phyloP scores from a whole-genome alignment of 1,140 invertebrate species.

The Lordiphosa stackelbergi region DNA sequence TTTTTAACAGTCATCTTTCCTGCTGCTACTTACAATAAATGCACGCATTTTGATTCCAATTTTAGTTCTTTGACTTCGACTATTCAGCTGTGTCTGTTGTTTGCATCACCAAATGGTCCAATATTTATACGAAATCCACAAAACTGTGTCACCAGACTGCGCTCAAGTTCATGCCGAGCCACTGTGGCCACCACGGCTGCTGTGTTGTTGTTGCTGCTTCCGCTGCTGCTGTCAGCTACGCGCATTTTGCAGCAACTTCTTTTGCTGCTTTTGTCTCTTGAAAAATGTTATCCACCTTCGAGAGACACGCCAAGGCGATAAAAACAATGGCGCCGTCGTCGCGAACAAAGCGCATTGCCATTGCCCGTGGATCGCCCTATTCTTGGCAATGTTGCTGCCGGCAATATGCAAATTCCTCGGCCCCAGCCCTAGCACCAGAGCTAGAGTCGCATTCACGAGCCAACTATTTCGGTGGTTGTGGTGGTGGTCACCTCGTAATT shows the following conservation, averaged over 20 bases:
- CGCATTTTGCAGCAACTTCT: constrained; percentile 61
- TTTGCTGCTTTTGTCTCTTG: constrained; percentile 60
- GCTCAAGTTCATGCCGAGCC: constrained; percentile 66
- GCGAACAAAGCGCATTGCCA: constrained; percentile 47
- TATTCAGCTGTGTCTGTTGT: constrained; percentile 60
- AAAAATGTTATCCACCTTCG: constrained; percentile 48
- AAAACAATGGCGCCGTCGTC: constrained; percentile 46
- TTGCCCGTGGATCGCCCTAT: constrained; percentile 38
- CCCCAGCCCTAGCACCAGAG: constrained; percentile 30
- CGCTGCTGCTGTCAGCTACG: constrained; percentile 13
- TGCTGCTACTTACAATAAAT: constrained; percentile 64
- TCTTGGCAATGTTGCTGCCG: constrained; percentile 56
- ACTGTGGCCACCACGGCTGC: constrained; percentile 36
- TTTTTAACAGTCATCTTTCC: constrained; percentile 15
- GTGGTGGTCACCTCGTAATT: constrained; percentile 28
- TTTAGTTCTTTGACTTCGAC: constrained; percentile 68
- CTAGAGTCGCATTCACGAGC: constrained; percentile 16
- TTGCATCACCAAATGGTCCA: constrained; percentile 50
- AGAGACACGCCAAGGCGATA: constrained; percentile 34
- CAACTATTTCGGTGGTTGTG: constrained; percentile 6
- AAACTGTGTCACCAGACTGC: constrained; percentile 65
- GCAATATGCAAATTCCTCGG: constrained; percentile 49
- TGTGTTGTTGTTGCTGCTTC: constrained; percentile 9
- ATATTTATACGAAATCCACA: constrained; percentile 66
- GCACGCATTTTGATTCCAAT: constrained; percentile 66